Evolutionary conservation across 2,888 invertebrate genomes (phyloP).

Genomic region (Cerceris rybyensis): DNA sequence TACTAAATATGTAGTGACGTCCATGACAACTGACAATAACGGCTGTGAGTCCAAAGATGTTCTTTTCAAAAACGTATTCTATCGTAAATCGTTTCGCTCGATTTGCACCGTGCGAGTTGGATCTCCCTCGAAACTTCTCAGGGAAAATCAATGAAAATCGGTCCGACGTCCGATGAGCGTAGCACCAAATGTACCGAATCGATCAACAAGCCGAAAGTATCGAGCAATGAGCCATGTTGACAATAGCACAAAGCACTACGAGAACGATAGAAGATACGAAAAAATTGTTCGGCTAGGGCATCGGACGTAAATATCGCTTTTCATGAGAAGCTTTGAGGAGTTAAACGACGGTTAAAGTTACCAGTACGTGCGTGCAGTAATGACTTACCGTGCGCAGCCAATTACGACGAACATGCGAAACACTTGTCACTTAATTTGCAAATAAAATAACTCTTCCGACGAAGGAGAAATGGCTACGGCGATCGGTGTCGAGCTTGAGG

Average conservation of each 20-base stretch:
- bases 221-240: too few relatives aligned
- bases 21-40: constrained; percentile 78
- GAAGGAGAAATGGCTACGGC: constrained; percentile 32
- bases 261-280: not conserved
- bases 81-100: constrained; percentile 44
- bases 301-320: constrained; percentile 10
- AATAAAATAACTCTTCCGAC: constrained; percentile 23
- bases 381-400: constrained; percentile 38
- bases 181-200: too few relatives aligned
- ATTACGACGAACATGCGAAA: constrained; percentile 35
- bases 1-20: constrained; percentile 68
- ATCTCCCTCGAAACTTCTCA: constrained; percentile 17
- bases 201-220: too few relatives aligned
- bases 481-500: constrained; percentile 1
- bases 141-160: constrained; percentile 12
- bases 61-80: constrained; percentile 52
- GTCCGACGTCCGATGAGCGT: not conserved
- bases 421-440: constrained; percentile 46
- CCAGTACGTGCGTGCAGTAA: constrained; percentile 29
- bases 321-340: constrained; percentile 10
- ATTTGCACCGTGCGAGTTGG: constrained; percentile 43
- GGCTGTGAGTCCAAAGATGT: constrained; percentile 69
- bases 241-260: not conserved
- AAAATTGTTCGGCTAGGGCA: not conserved
- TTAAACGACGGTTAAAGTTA: constrained; percentile 19